These are phyloP conservation scores for Torymus aiolomorphi DNA, from an alignment of 2,888 invertebrate genomes.

Conservation along the genomic window DNA sequence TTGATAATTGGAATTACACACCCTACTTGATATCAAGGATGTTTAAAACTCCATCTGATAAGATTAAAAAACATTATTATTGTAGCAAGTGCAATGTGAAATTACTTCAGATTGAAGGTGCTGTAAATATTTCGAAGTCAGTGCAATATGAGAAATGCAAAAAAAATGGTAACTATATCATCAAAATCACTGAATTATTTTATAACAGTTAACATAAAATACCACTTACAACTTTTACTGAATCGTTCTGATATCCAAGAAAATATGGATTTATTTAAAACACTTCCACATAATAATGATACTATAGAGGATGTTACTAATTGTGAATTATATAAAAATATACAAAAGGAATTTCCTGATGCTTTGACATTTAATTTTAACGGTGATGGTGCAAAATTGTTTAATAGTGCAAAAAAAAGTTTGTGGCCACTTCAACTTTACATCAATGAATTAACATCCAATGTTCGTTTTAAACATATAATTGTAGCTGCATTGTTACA, in stretches of 20 bases:
- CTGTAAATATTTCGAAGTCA: background rate
- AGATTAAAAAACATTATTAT: conserved; percentile 17
- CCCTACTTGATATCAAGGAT: conserved; percentile 1
- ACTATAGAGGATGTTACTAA: too few species aligned
- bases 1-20: conserved; percentile 23
- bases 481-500: too few species aligned
- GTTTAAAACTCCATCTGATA: background rate
- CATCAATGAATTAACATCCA: too few species aligned
- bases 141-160: background rate
- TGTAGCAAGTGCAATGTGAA: conserved; percentile 16
- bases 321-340: too few species aligned
- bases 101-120: background rate
- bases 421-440: too few species aligned
- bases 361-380: too few species aligned
- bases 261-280: conserved; percentile 8
- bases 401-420: too few species aligned
- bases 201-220: background rate
- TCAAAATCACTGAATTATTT: conserved; percentile 18
- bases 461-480: too few species aligned
- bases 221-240: conserved; percentile 16
- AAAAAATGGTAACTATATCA: conserved; percentile 4
- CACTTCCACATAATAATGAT: background rate
- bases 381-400: too few species aligned
- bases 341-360: too few species aligned
- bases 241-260: conserved; percentile 24